Conservation (phyloP, 2,797 vertebrate genomes). For the Chromis chromis region DNA sequence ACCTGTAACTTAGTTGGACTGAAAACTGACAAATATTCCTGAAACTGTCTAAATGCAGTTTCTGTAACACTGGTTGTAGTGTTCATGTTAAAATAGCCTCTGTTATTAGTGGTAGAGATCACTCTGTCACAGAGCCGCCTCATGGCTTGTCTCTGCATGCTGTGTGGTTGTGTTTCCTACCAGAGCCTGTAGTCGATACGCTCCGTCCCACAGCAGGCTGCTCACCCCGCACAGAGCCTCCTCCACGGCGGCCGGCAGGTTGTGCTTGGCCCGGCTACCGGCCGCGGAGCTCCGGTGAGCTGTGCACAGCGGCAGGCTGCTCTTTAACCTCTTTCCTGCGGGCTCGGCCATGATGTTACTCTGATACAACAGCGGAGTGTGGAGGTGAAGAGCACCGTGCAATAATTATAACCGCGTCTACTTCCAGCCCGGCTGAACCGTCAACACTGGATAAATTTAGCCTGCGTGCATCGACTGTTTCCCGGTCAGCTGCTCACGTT, state of each 20-base stretch:
- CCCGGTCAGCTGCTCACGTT: slow-evolving; percentile 71
- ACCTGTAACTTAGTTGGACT: neutral
- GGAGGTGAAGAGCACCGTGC: neutral
- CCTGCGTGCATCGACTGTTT: slow-evolving; percentile 32
- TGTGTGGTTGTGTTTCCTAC: slow-evolving; percentile 28
- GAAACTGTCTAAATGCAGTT: neutral
- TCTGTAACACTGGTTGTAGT: neutral
- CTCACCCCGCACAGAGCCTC: slow-evolving; percentile 67
- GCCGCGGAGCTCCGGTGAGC: slow-evolving; percentile 59
- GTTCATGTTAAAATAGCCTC: too few species aligned
- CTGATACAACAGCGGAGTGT: neutral
- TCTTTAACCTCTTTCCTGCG: slow-evolving; percentile 79
- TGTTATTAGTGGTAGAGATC: neutral
- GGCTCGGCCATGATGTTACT: slow-evolving; percentile 75
- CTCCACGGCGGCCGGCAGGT: slow-evolving; percentile 80
- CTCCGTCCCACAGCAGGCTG: slow-evolving; percentile 46
- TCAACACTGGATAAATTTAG: slow-evolving; percentile 43
- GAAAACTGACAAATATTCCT: neutral
- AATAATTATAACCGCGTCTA: neutral
- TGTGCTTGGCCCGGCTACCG: slow-evolving; percentile 71
- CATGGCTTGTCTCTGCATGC: neutral
- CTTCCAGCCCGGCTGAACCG: neutral
- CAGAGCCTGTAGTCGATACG: slow-evolving; percentile 45
- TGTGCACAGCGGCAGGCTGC: slow-evolving; percentile 76
- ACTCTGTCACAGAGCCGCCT: neutral